Conservation (phyloP, 1,140 invertebrate species). For the Atopsyche davidsoni region DNA sequence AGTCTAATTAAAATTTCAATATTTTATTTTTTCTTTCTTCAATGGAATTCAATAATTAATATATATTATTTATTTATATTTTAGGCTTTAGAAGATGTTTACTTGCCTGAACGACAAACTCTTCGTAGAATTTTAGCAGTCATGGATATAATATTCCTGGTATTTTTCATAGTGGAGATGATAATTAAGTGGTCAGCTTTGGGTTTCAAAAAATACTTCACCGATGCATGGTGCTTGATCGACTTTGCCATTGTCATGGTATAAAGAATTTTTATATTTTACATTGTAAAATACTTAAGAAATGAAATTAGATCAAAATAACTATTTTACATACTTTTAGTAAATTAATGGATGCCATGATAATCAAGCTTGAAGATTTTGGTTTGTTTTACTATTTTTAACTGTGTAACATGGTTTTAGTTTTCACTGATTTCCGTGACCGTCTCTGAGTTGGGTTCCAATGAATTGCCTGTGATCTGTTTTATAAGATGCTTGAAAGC, state of each 20-base stretch:
- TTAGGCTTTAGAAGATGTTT: constrained; percentile 92
- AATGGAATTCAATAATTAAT: background rate
- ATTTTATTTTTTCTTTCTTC: background rate
- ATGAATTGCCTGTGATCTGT: constrained; percentile 82
- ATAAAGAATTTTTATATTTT: constrained; percentile 29
- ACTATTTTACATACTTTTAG: background rate
- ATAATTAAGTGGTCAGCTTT: constrained; percentile 97
- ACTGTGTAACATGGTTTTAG: constrained; percentile 49
- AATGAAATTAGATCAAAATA: background rate
- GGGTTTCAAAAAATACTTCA: constrained; percentile 95
- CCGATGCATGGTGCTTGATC: constrained; percentile 98
- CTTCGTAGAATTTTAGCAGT: constrained; percentile 90
- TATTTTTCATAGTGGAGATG: constrained; percentile 98
- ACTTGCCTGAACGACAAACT: constrained; percentile 80
- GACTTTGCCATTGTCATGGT: constrained; percentile 99
- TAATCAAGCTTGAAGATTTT: constrained; percentile 3
- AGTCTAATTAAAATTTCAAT: background rate
- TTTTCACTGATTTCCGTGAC: constrained; percentile 83
- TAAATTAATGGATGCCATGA: constrained; percentile 5
- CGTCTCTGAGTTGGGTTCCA: constrained; percentile 70
- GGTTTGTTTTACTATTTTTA: background rate
- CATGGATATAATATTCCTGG: constrained; percentile 96
- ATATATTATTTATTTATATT: constrained; percentile 31
- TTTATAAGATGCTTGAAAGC: constrained; percentile 88
- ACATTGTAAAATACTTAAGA: background rate